Evolutionary conservation across 2,888 invertebrate genomes (phyloP).

Genomic region (Piscicola geometra): DNA sequence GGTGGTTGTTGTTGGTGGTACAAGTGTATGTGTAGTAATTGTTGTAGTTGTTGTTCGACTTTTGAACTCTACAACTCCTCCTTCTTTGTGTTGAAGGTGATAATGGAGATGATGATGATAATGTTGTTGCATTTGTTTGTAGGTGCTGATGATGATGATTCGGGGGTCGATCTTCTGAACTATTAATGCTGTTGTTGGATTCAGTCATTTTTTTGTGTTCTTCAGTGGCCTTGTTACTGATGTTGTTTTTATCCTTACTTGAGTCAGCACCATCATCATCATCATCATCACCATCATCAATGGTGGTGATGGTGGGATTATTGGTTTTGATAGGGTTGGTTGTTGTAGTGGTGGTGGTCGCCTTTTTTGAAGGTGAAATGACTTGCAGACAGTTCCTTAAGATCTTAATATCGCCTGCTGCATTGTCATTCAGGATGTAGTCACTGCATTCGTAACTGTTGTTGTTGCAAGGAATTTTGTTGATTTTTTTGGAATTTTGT

Average conservation of each 20-base stretch:
- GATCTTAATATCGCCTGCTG: conserved; percentile 51
- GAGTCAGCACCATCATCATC: no score
- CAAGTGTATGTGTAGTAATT: background rate
- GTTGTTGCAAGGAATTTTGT: no score
- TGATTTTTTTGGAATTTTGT: no score
- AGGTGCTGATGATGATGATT: background rate
- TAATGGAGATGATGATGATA: background rate
- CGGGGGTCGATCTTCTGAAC: background rate
- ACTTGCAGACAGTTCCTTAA: conserved; percentile 51
- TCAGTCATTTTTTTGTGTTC: no score
- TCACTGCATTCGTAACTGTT: conserved; percentile 54
- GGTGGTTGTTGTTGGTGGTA: no score
- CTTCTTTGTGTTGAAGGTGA: background rate
- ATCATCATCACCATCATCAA: no score
- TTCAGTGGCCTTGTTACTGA: no score
- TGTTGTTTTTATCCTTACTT: no score
- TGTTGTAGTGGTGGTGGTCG: background rate
- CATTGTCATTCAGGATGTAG: conserved; percentile 54
- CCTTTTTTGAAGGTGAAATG: conserved; percentile 46
- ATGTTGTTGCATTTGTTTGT: no score
- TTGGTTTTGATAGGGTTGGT: background rate
- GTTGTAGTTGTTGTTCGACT: conserved; percentile 10
- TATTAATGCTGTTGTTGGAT: background rate
- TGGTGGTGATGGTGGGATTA: background rate
- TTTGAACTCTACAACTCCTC: conserved; percentile 34